Evolutionary conservation across 2,113 vertebrate genomes (phyloP).

Genomic region (Andinoacara biseriatus): DNA sequence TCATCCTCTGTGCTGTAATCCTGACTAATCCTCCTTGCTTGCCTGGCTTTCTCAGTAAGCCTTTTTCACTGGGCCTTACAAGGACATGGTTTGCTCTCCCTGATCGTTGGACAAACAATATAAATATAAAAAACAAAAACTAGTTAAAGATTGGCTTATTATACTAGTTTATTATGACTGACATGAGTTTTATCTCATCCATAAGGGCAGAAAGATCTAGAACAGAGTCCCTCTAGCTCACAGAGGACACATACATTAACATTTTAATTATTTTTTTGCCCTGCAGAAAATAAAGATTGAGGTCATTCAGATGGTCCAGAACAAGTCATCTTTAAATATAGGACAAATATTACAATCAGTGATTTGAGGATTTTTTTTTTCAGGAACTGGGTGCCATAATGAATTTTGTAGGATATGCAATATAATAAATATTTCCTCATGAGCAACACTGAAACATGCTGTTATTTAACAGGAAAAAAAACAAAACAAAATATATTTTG

Average conservation of each 20-base stretch:
- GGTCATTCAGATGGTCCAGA: neutral
- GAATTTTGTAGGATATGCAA: neutral
- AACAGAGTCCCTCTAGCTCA: neutral
- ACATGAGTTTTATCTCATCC: neutral
- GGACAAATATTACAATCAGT: neutral
- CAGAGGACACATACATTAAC: conserved; percentile 1
- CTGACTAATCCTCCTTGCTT: conserved; percentile 23
- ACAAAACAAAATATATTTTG: no score
- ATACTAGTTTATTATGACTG: neutral
- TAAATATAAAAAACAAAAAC: neutral
- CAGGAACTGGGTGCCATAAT: neutral
- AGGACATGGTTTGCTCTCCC: neutral
- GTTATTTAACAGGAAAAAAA: neutral
- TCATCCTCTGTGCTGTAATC: conserved; percentile 18
- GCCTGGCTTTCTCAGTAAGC: conserved; percentile 1
- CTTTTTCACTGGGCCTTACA: neutral
- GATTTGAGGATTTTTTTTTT: neutral
- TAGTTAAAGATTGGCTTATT: neutral
- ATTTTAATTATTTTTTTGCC: neutral
- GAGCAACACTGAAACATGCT: neutral
- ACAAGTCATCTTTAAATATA: neutral
- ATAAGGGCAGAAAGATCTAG: neutral
- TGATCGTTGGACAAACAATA: neutral
- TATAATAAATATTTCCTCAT: neutral
- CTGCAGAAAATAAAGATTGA: neutral